Conservation (phyloP, 1,140 invertebrate species). For the Ctenoplectra terminalis region DNA sequence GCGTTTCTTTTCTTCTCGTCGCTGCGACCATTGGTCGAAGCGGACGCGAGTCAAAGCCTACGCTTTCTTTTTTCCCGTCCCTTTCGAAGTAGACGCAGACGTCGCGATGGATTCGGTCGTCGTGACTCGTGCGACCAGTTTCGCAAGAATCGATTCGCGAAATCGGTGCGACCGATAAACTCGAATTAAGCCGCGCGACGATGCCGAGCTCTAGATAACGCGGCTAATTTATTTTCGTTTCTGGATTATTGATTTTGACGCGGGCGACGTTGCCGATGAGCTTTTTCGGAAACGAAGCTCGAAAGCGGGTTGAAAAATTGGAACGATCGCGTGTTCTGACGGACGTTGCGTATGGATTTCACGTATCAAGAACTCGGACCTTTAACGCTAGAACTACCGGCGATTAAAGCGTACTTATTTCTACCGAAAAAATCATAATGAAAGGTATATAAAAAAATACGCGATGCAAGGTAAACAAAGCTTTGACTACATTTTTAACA, state of each 20-base stretch:
- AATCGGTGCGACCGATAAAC: conserved; percentile 10
- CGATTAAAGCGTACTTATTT: no score
- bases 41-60: not conserved
- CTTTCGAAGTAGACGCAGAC: not conserved
- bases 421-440: no score
- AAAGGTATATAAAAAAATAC: no score
- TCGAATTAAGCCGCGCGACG: conserved; percentile 16
- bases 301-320: not conserved
- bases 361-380: no score
- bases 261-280: not conserved
- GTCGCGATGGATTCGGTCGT: no score
- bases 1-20: not conserved
- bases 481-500: no score
- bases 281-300: not conserved
- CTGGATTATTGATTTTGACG: conserved; percentile 15
- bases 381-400: no score
- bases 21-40: not conserved
- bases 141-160: conserved; percentile 6
- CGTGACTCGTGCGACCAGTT: no score
- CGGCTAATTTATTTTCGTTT: conserved; percentile 28
- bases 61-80: not conserved
- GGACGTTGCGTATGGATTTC: not conserved
- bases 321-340: not conserved
- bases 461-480: no score
- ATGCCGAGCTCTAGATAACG: conserved; percentile 10